A percentile compares a stretch with the other conserved stretches of the same genome.
Evolutionary conservation across 2,888 invertebrate genomes (phyloP).

Genomic region (Conops quadrifasciatus): DNA sequence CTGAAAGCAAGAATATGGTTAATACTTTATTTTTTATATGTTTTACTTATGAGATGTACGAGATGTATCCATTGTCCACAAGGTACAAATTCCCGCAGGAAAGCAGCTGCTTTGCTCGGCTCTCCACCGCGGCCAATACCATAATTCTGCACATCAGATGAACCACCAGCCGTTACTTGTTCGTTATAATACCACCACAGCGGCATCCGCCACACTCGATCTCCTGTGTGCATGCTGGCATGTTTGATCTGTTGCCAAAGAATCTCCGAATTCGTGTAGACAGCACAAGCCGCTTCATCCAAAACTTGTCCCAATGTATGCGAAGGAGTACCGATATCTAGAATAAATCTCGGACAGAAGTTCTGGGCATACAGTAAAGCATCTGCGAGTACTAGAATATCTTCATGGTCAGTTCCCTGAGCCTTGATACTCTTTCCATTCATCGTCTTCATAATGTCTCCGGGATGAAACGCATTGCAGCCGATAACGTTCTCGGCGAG

Average conservation of each 20-base stretch:
- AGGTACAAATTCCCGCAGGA: conserved; percentile 76
- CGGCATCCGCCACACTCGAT: conserved; percentile 84
- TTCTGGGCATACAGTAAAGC: conserved; percentile 79
- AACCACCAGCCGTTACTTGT: conserved; percentile 66
- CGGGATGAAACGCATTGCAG: conserved; percentile 79
- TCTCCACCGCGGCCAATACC: conserved; percentile 67
- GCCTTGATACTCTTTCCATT: conserved; percentile 79
- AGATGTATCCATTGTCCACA: conserved; percentile 81
- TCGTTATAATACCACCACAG: conserved; percentile 78
- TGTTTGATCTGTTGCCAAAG: conserved; percentile 74
- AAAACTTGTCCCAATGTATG: conserved; percentile 71
- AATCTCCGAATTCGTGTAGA: conserved; percentile 77
- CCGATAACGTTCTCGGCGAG: conserved; percentile 82
- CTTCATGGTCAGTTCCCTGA: conserved; percentile 81
- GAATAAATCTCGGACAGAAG: conserved; percentile 75
- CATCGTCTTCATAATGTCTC: conserved; percentile 78
- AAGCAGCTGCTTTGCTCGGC: conserved; percentile 81
- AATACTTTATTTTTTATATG: neutral
- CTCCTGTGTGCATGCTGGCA: conserved; percentile 78
- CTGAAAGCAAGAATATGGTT: conserved; percentile 44
- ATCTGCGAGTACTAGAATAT: conserved; percentile 78
- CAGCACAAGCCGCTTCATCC: conserved; percentile 75
- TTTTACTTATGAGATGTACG: conserved; percentile 60
- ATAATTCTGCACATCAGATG: conserved; percentile 67
- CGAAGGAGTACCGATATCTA: conserved; percentile 79